Evolutionary conservation across 1,140 invertebrate species (phyloP), one percentile per base, ranked within the genome.

Genomic region (Drusus annulatus): DNA sequence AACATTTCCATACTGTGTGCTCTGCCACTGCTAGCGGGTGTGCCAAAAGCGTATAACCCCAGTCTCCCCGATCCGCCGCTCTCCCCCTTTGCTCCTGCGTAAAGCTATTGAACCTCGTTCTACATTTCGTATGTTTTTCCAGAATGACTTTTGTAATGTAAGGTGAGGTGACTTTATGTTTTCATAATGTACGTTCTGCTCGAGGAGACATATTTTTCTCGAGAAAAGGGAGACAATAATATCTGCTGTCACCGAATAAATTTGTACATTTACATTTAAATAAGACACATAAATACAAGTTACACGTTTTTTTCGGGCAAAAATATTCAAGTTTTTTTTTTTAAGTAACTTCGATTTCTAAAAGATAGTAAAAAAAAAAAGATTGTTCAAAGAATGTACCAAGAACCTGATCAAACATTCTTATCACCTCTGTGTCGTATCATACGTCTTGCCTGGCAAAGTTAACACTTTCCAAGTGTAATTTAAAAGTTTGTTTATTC

Each of bases 1-100:
- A 94, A 93, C 93, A 94, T 94, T 94, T 94, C 93, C 93, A 94
- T 94, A 93, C 91, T 89, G 88, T 89, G 87, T 88, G 88, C 62
- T 78, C 76, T 68, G 63, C 31, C 65, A 78, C 77, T 78, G 77
- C 80, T 50, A 81, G 81, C 81, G 78, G 77, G 77, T 78, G 81
- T 82, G 81, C 81, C 81, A 82, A 80, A 82, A 82, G 78, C 81
- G 81, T 79, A 81, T 81, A 78, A 81, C 80, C 80, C 80, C 75
- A 78, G 76, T 62, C 75, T 52, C 80, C 17, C 19, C 65, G 31
- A 28, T 17, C 74, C 16, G 8, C 54, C 23, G 36, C 52, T 15
- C 73, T 21, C 60, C 50, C 77, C 78, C 31, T 73, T 19, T 50
- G 31, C 2, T 73, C 45, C 69, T 19, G 62, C 62, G 62, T 65